A percentile compares a stretch with the other conserved stretches of the same genome.
phyloP scores from a whole-genome alignment of 2,113 vertebrate genomes.

The rat (Rattus norvegicus) region GRCr8 NC_086035.1:32210001-32210500 shows the following conservation, averaged over 20 bases:
- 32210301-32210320: slow-evolving; percentile 58
- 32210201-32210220: not conserved
- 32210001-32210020: not conserved
- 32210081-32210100: not conserved
- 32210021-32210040: rapidly evolving
- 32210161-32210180: not conserved
- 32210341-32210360: slow-evolving; percentile 69
- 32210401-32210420: slow-evolving; percentile 80
- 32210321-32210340: slow-evolving; percentile 27
- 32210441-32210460: slow-evolving; percentile 81
- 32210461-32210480: slow-evolving; percentile 76
- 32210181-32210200: not conserved
- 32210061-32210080: not conserved
- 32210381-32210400: slow-evolving; percentile 64
- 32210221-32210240: too few relatives aligned
- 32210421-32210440: slow-evolving; percentile 78
- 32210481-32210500: slow-evolving; percentile 82
- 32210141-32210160: not conserved
- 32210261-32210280: not conserved
- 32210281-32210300: slow-evolving; percentile 35
- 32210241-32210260: not conserved
- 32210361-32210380: slow-evolving; percentile 56
- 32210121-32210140: not conserved
- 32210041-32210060: not conserved
- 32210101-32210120: not conserved